Evolutionary conservation across 2,113 vertebrate genomes (phyloP), one percentile per base, ranked within the genome.

Genomic region (Gopherus flavomarginatus): DNA sequence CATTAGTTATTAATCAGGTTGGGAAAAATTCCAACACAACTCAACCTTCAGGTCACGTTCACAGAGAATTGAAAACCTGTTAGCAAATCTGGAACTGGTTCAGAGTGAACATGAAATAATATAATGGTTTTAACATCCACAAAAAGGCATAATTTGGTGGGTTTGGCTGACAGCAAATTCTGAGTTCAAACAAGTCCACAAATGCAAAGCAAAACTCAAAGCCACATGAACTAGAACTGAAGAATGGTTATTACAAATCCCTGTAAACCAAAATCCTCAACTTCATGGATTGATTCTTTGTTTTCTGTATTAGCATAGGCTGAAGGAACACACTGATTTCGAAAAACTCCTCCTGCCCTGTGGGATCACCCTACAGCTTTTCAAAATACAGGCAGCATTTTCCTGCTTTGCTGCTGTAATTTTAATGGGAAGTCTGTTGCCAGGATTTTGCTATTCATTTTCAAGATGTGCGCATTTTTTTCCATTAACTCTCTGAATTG

Each of bases 361-460:
- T 14, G 11, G 9, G 26, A 1, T 4, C 2, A 79, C 10, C 27
- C 5, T 79, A 56, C 0, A 1, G 4, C 4, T 53, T 65, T 62
- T 0, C 4, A 90, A 69, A 7, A 47, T 78, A 47, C 10, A 35
- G 27, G 1, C 2, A 47, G 12, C 1, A 21, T 52, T 19, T 53
- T 69, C 1, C 24, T 49, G 2, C 2, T 83, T 85, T 89, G 12
- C 6, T 79, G 17, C 29, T 72, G 29, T 49, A 31, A 47, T 29
- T 78, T 78, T 78, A 78, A 6, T 42, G 52, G 2, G 1, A 69
- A 69, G 6, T 31, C 11, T 56, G 2, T 6, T 92, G 22, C 3
- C 22, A 62, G 11, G 3, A 80, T 27, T 85, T 88, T 31, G 82
- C 78, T 27, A 21, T 1, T 52, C 3, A 0, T 82, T 92, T 50